Conservation (phyloP, 1,140 invertebrate species). For the silkworm (Bombyx mori) region ASM3026992v2 NC_085112.1:5993001-5993500, state of each 20-base stretch:
- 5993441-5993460: no score
- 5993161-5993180: constrained; percentile 39
- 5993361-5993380: no score
- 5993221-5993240: constrained; percentile 42
- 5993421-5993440: no score
- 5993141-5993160: constrained; percentile 15
- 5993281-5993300: constrained; percentile 16
- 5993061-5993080: constrained; percentile 30
- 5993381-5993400: no score
- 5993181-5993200: constrained; percentile 44
- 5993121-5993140: constrained; percentile 30
- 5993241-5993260: constrained; percentile 46
- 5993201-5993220: constrained; percentile 31
- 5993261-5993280: constrained; percentile 20
- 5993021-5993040: constrained; percentile 22
- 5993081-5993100: constrained; percentile 16
- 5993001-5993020: constrained; percentile 2
- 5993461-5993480: no score
- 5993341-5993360: no score
- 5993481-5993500: no score
- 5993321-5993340: no score
- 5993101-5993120: constrained; percentile 26
- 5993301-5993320: no score
- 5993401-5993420: no score
- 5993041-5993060: constrained; percentile 36